Evolutionary conservation across 2,888 invertebrate species (phyloP), one percentile per base, ranked within the genome.

Genomic region (Kryphioiulus occultus): DNA sequence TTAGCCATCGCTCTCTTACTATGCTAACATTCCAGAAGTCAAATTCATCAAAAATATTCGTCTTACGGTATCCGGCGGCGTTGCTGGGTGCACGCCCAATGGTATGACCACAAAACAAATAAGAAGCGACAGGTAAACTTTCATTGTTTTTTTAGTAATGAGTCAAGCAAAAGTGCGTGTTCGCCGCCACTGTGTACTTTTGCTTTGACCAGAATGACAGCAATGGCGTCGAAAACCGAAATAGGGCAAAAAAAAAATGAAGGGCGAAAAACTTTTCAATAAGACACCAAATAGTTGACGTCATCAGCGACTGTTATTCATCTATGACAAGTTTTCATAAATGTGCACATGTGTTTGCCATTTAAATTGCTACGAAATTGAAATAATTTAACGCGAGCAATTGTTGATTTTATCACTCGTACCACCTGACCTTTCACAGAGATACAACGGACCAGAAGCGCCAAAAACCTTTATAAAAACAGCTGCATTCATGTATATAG

Each of bases 261-360:
- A 78, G 68, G 68, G 26, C 68, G 22, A 68, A 78, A 78, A 78
- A 30, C 78, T 30, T 78, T 78, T 78, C 78, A 78, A 78, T 78
- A 78, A 78, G 78, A 30, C 78, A 78, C 12, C 26, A 78, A 78
- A 78, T 30, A 30, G 30, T 17, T 78, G 78, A 78, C 78, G 78
- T 78, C 78, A 78, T 26, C 30, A 17, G 30, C 26, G 78, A 15
- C 22, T 78, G 78, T 3, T 68, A 68, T 68, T 68, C 22, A n/a
- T 68, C n/a, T n/a, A 10, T 78, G 78, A 78, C 78, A 78, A 15
- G 30, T 78, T 78, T 30, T 7, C 53, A 78, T 26, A 78, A 30
- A 78, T 78, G 78, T 30, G 26, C 78, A 78, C 78, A 78, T 78
- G 78, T 78, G 78, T 78, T 78, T 10, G 78, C 26, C 78, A 30